Evolutionary conservation across 2,113 vertebrate genomes (phyloP).

Genomic region (Gadus chalcogrammus): DNA sequence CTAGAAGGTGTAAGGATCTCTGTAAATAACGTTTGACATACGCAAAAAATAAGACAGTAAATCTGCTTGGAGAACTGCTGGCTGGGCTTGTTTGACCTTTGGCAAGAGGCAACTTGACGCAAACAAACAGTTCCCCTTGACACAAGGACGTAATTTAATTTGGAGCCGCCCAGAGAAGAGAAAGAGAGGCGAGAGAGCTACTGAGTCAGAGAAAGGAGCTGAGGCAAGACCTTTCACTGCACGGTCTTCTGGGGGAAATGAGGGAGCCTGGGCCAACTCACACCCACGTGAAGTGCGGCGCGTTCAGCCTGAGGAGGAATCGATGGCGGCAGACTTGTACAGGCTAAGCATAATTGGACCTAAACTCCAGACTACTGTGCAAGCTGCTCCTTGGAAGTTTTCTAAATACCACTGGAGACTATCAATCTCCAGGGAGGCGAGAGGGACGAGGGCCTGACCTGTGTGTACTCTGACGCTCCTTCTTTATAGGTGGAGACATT

Average conservation of each 20-base stretch:
- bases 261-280: slow-evolving; percentile 37
- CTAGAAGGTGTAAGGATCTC: slow-evolving; percentile 8
- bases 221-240: slow-evolving; percentile 47
- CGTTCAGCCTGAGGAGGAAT: slow-evolving; percentile 53
- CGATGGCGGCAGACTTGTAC: slow-evolving; percentile 53
- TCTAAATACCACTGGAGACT: slow-evolving; percentile 36
- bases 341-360: slow-evolving; percentile 56
- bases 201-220: slow-evolving; percentile 22
- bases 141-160: slow-evolving; percentile 64
- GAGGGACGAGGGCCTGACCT: too few relatives aligned
- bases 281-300: slow-evolving; percentile 37
- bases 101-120: slow-evolving; percentile 45
- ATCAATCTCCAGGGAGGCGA: too few relatives aligned
- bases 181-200: too few relatives aligned
- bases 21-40: slow-evolving; percentile 60
- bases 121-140: slow-evolving; percentile 63
- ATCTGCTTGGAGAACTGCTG: not conserved
- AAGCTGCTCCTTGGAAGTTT: slow-evolving; percentile 49
- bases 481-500: too few relatives aligned
- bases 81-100: slow-evolving; percentile 51
- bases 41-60: too few relatives aligned
- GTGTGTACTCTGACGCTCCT: too few relatives aligned
- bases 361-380: slow-evolving; percentile 32
- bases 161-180: slow-evolving; percentile 34
- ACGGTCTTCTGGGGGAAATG: slow-evolving; percentile 45